Conservation (phyloP, 2,797 vertebrate genomes). For the Lepilemur septentrionalis region DNA sequence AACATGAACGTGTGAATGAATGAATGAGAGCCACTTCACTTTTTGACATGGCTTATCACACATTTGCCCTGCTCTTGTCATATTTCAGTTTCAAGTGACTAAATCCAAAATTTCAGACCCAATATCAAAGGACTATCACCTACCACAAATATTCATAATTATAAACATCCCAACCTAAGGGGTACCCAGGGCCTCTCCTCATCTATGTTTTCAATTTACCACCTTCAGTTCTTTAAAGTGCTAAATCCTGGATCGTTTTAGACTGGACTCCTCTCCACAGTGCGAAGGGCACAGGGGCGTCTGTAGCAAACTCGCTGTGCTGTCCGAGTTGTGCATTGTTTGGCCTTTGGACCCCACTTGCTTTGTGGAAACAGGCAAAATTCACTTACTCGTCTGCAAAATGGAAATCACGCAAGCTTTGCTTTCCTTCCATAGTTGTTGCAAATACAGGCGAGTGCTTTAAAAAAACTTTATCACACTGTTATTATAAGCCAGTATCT, state of each 20-base stretch:
- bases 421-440: neutral
- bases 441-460: neutral
- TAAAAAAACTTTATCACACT: neutral
- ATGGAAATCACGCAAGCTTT: neutral
- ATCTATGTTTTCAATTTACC: neutral
- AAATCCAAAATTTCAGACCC: neutral
- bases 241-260: neutral
- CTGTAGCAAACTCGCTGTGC: neutral
- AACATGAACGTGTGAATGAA: neutral
- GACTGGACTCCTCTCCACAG: neutral
- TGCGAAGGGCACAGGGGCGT: neutral
- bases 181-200: fast-evolving
- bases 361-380: fast-evolving
- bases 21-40: neutral
- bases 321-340: fast-evolving
- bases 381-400: neutral
- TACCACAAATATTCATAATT: neutral
- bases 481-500: neutral
- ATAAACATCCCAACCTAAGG: neutral
- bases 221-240: neutral
- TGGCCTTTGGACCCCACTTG: no score
- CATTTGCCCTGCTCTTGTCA: no score
- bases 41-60: no score
- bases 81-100: neutral
- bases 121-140: neutral